Evolutionary conservation across 2,113 vertebrate genomes (phyloP).

Genomic region (Thermophis baileyi): DNA sequence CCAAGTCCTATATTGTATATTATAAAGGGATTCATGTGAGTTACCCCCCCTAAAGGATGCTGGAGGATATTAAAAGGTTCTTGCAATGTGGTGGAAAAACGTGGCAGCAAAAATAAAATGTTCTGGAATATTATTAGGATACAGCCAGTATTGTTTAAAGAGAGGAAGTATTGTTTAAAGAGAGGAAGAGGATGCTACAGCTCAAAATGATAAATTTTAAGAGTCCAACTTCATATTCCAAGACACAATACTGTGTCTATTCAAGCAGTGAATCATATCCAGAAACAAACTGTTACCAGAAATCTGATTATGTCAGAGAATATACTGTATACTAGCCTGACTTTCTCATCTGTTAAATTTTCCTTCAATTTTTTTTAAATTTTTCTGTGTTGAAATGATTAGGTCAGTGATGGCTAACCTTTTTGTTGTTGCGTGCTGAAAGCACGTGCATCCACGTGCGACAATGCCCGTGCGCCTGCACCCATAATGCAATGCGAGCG

Average conservation of each 20-base stretch:
- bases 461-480: too few relatives aligned
- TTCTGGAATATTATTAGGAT: not conserved
- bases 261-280: not conserved
- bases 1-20: not conserved
- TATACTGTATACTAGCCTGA: not conserved
- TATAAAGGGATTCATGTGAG: not conserved
- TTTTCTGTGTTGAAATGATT: not conserved
- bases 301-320: not conserved
- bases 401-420: too few relatives aligned
- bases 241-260: not conserved
- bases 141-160: not conserved
- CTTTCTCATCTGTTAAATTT: not conserved
- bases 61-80: not conserved
- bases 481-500: too few relatives aligned
- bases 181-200: not conserved
- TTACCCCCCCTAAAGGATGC: not conserved
- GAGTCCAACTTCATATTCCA: not conserved
- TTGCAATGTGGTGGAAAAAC: not conserved
- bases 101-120: not conserved
- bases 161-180: not conserved
- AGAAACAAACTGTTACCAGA: not conserved
- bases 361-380: not conserved
- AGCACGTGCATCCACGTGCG: too few relatives aligned
- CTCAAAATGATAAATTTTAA: not conserved
- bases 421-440: too few relatives aligned